These are phyloP conservation scores for Trichonephila clavata DNA, from an alignment of 1,140 invertebrate genomes.

Conservation along the genomic window DNA sequence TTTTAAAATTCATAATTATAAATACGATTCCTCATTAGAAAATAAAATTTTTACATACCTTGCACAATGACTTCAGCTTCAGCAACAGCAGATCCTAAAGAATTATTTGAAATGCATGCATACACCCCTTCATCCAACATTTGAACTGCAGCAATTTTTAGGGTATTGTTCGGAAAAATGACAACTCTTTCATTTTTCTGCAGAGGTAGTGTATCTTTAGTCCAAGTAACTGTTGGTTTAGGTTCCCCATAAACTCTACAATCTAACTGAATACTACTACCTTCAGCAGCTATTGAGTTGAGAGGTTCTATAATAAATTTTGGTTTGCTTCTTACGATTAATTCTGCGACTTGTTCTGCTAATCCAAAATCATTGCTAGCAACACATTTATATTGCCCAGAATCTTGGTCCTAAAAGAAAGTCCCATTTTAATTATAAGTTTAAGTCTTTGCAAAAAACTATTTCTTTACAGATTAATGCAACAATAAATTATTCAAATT, in stretches of 20 bases:
- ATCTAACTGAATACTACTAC: slow-evolving; percentile 80
- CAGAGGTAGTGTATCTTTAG: slow-evolving; percentile 78
- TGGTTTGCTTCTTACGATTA: slow-evolving; percentile 77
- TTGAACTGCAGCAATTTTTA: slow-evolving; percentile 81
- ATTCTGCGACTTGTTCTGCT: slow-evolving; percentile 56
- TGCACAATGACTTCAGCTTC: slow-evolving; percentile 62
- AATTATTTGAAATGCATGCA: slow-evolving; percentile 79
- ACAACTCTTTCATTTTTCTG: slow-evolving; percentile 78
- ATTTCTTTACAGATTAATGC: no score
- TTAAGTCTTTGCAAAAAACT: no score
- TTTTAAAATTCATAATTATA: no score
- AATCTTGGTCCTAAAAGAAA: slow-evolving; percentile 85
- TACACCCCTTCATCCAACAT: slow-evolving; percentile 79
- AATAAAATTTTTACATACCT: slow-evolving; percentile 41
- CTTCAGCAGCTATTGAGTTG: slow-evolving; percentile 79
- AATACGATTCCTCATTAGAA: no score
- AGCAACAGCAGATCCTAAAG: slow-evolving; percentile 71
- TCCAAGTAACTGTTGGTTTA: slow-evolving; percentile 80
- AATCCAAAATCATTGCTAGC: slow-evolving; percentile 77
- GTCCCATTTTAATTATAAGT: no score
- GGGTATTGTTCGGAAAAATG: slow-evolving; percentile 81
- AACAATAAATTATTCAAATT: no score
- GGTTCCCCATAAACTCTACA: slow-evolving; percentile 81
- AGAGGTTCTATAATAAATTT: slow-evolving; percentile 80
- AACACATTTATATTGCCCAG: slow-evolving; percentile 89